A percentile compares a stretch with the other conserved stretches of the same genome.
These are phyloP conservation scores for Silurus glanis DNA, from an alignment of 2,113 vertebrate genomes.

Conservation along the genomic window DNA sequence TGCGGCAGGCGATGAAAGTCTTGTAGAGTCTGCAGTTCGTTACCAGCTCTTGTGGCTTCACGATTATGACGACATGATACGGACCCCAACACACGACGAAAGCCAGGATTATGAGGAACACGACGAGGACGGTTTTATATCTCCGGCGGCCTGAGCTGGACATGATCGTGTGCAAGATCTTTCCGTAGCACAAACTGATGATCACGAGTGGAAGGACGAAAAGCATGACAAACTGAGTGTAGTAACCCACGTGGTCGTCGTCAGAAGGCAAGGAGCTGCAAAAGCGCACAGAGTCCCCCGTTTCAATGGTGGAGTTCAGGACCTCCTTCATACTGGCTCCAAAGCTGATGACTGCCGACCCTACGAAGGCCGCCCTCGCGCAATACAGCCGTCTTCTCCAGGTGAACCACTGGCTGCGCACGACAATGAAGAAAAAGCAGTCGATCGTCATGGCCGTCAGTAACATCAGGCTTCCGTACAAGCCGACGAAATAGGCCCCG, in stretches of 20 bases:
- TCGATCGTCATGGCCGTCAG: constrained; percentile 76
- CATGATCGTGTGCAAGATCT: constrained; percentile 71
- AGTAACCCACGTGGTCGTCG: constrained; percentile 50
- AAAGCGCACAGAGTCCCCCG: fast-evolving
- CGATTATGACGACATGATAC: constrained; percentile 67
- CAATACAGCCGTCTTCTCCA: constrained; percentile 53
- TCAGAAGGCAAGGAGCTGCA: neutral
- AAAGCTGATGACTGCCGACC: constrained; percentile 68
- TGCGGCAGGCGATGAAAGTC: constrained; percentile 52
- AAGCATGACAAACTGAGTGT: constrained; percentile 68
- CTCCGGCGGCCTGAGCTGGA: constrained; percentile 60
- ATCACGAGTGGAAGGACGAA: constrained; percentile 69
- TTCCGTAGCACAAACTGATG: constrained; percentile 72
- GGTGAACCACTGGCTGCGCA: constrained; percentile 60
- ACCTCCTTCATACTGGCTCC: constrained; percentile 61
- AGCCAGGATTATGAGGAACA: constrained; percentile 67
- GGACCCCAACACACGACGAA: constrained; percentile 79
- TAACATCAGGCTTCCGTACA: constrained; percentile 76
- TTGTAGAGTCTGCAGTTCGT: constrained; percentile 6
- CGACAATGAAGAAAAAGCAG: constrained; percentile 68
- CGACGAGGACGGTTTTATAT: constrained; percentile 63
- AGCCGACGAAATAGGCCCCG: constrained; percentile 61
- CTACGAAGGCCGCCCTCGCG: constrained; percentile 55
- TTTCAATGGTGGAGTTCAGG: constrained; percentile 32
- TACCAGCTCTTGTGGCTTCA: constrained; percentile 1